Percentiles rank a stretch among this genome's conserved stretches.
These are phyloP conservation scores for Plusia festucae DNA, from an alignment of 2,888 invertebrate genomes.

Conservation along the genomic window DNA sequence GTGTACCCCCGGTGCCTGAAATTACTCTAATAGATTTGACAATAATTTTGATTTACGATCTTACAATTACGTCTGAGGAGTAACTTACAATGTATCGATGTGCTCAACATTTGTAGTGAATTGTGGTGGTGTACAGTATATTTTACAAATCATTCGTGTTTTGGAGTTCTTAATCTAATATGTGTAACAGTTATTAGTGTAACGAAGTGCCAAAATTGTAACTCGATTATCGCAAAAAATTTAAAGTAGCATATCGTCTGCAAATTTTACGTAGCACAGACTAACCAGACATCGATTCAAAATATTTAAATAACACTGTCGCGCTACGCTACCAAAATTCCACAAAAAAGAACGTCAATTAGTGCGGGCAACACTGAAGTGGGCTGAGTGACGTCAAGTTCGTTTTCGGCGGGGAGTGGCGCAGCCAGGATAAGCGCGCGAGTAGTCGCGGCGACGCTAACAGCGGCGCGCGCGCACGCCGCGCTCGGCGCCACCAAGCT, in stretches of 20 bases:
- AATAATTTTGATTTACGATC: constrained; percentile 44
- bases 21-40: constrained; percentile 39
- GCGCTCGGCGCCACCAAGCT: constrained; percentile 82
- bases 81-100: constrained; percentile 24
- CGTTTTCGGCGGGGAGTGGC: constrained; percentile 28
- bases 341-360: background rate
- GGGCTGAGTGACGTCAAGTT: constrained; percentile 30
- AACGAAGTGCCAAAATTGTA: constrained; percentile 17
- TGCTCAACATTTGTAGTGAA: constrained; percentile 42
- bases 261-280: background rate
- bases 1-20: constrained; percentile 38
- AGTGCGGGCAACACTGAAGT: constrained; percentile 24
- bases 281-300: background rate
- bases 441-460: constrained; percentile 74
- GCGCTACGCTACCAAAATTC: constrained; percentile 9
- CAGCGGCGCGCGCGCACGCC: constrained; percentile 76
- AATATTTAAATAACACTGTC: background rate
- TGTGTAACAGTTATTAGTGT: too few species aligned
- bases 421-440: constrained; percentile 72
- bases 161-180: too few species aligned
- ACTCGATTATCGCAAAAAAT: background rate
- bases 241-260: background rate
- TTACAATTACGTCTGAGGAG: constrained; percentile 22
- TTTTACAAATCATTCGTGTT: background rate
- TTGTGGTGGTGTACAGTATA: background rate